Evolutionary conservation across 2,113 vertebrate genomes (phyloP), one percentile per base, ranked within the genome.

Genomic region (Amblyornis subalaris): DNA sequence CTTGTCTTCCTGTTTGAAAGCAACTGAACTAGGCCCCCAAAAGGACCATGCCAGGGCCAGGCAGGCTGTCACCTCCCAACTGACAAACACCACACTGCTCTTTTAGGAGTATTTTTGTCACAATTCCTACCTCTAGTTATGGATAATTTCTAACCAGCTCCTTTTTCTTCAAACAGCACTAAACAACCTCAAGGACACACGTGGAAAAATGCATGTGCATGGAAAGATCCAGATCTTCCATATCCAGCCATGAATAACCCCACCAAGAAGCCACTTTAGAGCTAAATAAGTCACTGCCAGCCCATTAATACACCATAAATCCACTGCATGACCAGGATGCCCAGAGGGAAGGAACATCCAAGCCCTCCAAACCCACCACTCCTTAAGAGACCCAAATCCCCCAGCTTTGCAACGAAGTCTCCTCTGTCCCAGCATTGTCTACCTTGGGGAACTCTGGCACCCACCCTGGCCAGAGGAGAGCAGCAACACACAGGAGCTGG

Each of bases 381-480:
- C 57, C 42, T 38, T 6, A 42, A 33, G 13, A 54, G 23, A 54
- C 36, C 40, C 28, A 10, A 77, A 88, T 36, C 66, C 26, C 14
- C 36, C 28, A 42, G 17, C 2, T 80, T 47, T 73, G 9, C 75
- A 70, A 42, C 18, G 14, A 28, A 79, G 21, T 6, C 14, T 54
- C 40, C 28, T n/a, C 64, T 42, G 35, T 17, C 42, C 26, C 36
- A 44, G 42, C 16, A 12, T 81, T 18, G 51, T 29, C n/a, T 14
- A 4, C 66, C 28, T 3, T 6, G 20, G 25, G 35, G 48, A 23
- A 18, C 55, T 38, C 50, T 36, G 35, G n/a, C 53, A 28, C 12
- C 12, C 53, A 4, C 23, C 6, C 55, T 26, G 67, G 33, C 57
- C 0, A 0, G 26, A 23, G 23, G 24, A 81, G 20, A 18, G 5